Evolutionary conservation across 1,140 invertebrate genomes (phyloP), one percentile per base, ranked within the genome.

Genomic region (Mercenaria mercenaria): DNA sequence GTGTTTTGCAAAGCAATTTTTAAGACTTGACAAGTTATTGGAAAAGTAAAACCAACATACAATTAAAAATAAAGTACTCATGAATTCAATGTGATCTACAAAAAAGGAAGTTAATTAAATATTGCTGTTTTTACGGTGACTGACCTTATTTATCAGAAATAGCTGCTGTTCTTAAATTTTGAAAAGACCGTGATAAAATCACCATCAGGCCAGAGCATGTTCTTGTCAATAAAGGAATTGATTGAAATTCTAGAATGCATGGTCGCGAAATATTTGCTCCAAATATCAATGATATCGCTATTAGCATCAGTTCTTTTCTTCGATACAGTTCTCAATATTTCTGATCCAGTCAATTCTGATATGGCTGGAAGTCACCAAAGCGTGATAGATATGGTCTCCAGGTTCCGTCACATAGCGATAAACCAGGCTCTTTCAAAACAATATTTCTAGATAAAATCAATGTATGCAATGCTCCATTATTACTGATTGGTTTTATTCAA

Each of bases 361-460:
- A 79, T 79, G 34, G 29, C 34, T 79, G 26, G 50, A 56, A 52
- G 18, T 56, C 76, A 79, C 2, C 34, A 32, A 79, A 50, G 47
- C 76, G 47, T 79, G 76, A 79, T 52, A 79, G 76, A 79, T 52
- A 79, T 26, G 29, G 37, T 26, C 76, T 50, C 47, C 13, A 50
- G 37, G 76, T 52, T 79, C 47, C 76, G 47, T 18, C 32, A 29
- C 47, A 52, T n/a, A 52, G 50, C 47, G 34, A 79, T 79, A 79
- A 79, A 72, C 67, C 41, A 52, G 34, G 29, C 32, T 52, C 47
- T 52, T 79, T 79, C 76, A 79, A 79, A 79, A 79, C 47, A 56
- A 79, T 79, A 79, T 37, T 79, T 79, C 76, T 23, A 23, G 76
- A 79, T 79, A 56, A 79, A 79, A 79, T 79, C 76, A 79, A 79